Conservation (phyloP, 2,113 vertebrate species). For the Passer montanus region DNA sequence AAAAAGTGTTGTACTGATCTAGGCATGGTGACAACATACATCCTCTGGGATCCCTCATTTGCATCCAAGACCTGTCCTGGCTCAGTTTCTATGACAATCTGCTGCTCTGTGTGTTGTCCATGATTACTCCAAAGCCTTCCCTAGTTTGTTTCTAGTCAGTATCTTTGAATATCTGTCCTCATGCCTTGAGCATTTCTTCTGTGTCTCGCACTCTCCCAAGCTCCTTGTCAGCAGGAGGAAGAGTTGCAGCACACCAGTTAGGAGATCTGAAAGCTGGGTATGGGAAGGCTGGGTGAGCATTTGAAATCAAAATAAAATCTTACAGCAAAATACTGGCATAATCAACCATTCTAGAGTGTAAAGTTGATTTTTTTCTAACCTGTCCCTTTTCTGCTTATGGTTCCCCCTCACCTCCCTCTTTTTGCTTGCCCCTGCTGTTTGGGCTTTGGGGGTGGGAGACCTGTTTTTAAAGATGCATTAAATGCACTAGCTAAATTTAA, state of each 20-base stretch:
- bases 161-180: background rate
- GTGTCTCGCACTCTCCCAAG: background rate
- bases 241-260: background rate
- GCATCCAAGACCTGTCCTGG: background rate
- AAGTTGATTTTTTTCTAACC: background rate
- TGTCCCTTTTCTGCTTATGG: background rate
- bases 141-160: background rate
- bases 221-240: background rate
- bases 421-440: background rate
- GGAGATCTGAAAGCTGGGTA: background rate
- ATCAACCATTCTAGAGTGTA: background rate
- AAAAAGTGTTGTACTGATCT: accelerated
- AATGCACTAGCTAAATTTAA: background rate
- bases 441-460: background rate
- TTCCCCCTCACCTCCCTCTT: background rate
- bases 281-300: background rate
- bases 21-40: background rate
- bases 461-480: background rate
- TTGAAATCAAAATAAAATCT: background rate
- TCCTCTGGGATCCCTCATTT: background rate
- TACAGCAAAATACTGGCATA: background rate
- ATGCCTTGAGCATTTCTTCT: background rate
- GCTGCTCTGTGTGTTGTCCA: background rate
- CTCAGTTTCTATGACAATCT: background rate
- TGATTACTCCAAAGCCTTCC: background rate